These are phyloP conservation scores for Blastobasis adustella DNA, from an alignment of 2,888 invertebrate genomes.

Conservation along the genomic window DNA sequence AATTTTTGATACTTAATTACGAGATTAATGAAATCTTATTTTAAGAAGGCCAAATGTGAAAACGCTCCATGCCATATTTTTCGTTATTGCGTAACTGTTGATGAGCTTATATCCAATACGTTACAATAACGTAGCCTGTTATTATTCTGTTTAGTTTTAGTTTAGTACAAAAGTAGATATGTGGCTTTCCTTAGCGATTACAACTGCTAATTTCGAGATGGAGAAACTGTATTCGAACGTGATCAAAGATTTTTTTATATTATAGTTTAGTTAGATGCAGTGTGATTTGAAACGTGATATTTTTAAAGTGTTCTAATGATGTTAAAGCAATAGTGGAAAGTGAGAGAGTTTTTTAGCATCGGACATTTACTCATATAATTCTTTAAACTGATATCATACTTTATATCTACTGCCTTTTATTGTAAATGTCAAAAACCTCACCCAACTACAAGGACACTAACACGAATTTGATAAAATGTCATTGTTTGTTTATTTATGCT, in stretches of 20 bases:
- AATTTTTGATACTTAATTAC: background rate
- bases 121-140: slow-evolving; percentile 13
- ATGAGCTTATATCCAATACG: slow-evolving; percentile 11
- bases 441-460: too few relatives aligned
- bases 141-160: background rate
- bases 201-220: background rate
- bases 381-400: too few relatives aligned
- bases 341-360: too few relatives aligned
- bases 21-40: background rate
- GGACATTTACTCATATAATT: too few relatives aligned
- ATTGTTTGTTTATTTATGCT: too few relatives aligned
- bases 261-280: slow-evolving; percentile 1
- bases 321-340: too few relatives aligned
- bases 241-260: slow-evolving; percentile 15
- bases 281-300: background rate
- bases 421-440: too few relatives aligned
- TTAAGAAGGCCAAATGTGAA: background rate
- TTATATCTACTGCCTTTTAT: too few relatives aligned
- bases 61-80: slow-evolving; percentile 6
- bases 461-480: too few relatives aligned
- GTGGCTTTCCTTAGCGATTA: background rate
- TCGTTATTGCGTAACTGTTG: slow-evolving; percentile 10
- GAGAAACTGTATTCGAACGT: slow-evolving; percentile 5
- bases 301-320: too few relatives aligned
- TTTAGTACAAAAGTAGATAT: background rate